Evolutionary conservation across 2,797 vertebrate genomes (phyloP).

Genomic region (Falco biarmicus): DNA sequence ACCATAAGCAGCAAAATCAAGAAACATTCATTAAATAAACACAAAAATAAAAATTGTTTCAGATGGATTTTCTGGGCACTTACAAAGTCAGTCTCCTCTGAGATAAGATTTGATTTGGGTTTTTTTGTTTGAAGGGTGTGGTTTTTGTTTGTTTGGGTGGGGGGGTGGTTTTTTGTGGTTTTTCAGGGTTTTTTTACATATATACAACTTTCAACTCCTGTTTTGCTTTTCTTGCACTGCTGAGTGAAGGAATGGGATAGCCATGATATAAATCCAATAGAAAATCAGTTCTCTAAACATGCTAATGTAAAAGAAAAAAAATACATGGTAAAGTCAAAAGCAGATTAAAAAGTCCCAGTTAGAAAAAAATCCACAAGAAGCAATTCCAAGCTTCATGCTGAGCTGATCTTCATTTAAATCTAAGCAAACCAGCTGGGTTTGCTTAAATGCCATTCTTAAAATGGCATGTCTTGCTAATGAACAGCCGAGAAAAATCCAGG

Average conservation of each 20-base stretch:
- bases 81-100: neutral
- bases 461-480: neutral
- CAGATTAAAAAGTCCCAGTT: neutral
- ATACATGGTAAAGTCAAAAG: neutral
- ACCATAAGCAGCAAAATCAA: neutral
- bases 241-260: neutral
- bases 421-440: neutral
- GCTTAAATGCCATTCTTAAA: neutral
- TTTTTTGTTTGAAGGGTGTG: neutral
- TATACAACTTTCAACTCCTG: neutral
- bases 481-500: neutral
- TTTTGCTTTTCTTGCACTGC: neutral
- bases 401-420: neutral
- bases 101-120: neutral
- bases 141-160: rapidly evolving
- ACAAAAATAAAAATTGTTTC: neutral
- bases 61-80: neutral
- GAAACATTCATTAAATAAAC: neutral
- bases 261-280: neutral
- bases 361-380: neutral
- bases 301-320: neutral
- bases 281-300: neutral
- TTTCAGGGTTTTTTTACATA: neutral
- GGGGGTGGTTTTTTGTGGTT: neutral
- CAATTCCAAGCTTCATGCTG: neutral